These are phyloP conservation scores for Philantomba maxwellii DNA, from an alignment of 2,113 vertebrate species.

Conservation along the genomic window DNA sequence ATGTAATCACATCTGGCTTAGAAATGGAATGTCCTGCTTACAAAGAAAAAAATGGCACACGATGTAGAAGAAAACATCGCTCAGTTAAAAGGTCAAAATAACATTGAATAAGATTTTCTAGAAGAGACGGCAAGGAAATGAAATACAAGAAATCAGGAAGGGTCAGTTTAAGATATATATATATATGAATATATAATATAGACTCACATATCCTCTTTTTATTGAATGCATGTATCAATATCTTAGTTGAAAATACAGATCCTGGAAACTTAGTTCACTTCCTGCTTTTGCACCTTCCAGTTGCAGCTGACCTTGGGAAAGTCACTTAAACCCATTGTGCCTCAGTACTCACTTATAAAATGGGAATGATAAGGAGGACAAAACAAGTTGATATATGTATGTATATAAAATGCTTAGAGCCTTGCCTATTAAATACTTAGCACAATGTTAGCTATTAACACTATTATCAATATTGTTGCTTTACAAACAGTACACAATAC, in stretches of 20 bases:
- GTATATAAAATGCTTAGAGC: not conserved
- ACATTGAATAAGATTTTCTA: not conserved
- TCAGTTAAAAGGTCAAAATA: not conserved
- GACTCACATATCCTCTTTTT: not conserved
- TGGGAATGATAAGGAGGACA: not conserved
- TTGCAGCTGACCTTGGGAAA: not conserved
- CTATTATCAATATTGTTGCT: not conserved
- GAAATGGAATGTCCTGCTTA: not conserved
- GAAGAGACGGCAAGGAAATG: not conserved
- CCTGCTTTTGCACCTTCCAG: not conserved
- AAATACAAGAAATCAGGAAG: not conserved
- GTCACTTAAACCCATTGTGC: not conserved
- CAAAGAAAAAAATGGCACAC: not conserved
- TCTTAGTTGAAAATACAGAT: not conserved
- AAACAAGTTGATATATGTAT: not conserved
- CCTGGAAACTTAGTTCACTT: not conserved
- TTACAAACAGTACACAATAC: not conserved
- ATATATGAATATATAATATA: not conserved
- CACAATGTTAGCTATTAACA: not conserved
- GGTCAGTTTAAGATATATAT: not conserved
- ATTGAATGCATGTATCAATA: not conserved
- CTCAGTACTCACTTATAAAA: not conserved
- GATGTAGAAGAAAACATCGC: not conserved
- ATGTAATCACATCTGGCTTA: slow-evolving; percentile 29
- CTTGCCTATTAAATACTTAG: not conserved